These are phyloP conservation scores for Eupithecia inturbata DNA, from an alignment of 2,888 invertebrate species.

Conservation along the genomic window DNA sequence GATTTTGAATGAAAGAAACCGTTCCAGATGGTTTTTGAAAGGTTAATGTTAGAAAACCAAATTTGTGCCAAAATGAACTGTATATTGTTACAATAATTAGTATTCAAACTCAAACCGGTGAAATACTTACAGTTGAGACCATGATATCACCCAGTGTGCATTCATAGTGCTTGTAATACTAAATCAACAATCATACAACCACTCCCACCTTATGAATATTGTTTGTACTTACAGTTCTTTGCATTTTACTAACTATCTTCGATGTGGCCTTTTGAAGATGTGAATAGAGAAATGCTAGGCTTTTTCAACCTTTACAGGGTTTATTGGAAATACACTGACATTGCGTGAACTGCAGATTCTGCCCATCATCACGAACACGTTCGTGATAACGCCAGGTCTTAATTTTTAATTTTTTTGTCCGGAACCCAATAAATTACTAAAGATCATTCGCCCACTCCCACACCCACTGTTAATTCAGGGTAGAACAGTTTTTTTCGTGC, in stretches of 20 bases:
- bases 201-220: neutral
- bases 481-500: no score
- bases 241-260: neutral
- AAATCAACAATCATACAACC: neutral
- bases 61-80: slow-evolving; percentile 24
- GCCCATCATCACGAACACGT: no score
- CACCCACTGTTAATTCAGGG: no score
- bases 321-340: no score
- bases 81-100: slow-evolving; percentile 36
- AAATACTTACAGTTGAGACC: slow-evolving; percentile 37
- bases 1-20: neutral
- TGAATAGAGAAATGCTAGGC: neutral
- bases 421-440: no score
- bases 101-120: slow-evolving; percentile 34
- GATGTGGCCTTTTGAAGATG: neutral
- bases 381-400: no score
- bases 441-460: no score
- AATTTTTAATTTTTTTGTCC: no score
- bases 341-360: no score
- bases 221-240: slow-evolving; percentile 3
- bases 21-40: slow-evolving; percentile 40
- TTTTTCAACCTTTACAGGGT: no score
- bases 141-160: neutral
- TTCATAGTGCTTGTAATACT: slow-evolving; percentile 4
- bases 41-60: slow-evolving; percentile 41